Percentiles rank a stretch among this genome's conserved stretches.
phyloP scores from a whole-genome alignment of 2,888 invertebrate genomes.

The Trisateles emortualis region DNA sequence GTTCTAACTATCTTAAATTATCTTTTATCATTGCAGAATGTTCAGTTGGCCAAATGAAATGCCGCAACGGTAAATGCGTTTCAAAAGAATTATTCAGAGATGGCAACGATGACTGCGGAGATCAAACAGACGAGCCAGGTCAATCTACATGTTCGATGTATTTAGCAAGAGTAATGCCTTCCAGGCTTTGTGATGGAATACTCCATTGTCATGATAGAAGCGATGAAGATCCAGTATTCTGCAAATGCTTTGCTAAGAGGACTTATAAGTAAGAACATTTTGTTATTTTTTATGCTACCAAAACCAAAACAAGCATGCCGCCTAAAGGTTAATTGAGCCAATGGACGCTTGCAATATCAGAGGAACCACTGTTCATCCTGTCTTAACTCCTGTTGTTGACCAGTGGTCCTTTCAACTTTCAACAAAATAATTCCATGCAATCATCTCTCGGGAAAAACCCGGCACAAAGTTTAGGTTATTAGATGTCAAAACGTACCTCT shows the following conservation, averaged over 20 bases:
- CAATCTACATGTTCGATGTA: slow-evolving; percentile 89
- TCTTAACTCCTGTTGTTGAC: too few species aligned
- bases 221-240: slow-evolving; percentile 90
- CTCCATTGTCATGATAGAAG: slow-evolving; percentile 92
- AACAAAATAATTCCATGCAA: too few species aligned
- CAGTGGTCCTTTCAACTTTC: too few species aligned
- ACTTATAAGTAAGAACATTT: slow-evolving; percentile 59
- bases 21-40: slow-evolving; percentile 84
- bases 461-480: too few species aligned
- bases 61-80: slow-evolving; percentile 89
- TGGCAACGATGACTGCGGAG: slow-evolving; percentile 89
- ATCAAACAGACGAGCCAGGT: slow-evolving; percentile 90
- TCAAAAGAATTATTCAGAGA: slow-evolving; percentile 90
- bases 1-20: too few species aligned
- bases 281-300: background rate
- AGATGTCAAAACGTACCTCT: too few species aligned
- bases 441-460: too few species aligned
- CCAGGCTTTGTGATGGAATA: slow-evolving; percentile 91
- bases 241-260: slow-evolving; percentile 86
- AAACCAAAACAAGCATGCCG: too few species aligned
- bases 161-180: slow-evolving; percentile 89
- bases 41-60: slow-evolving; percentile 88
- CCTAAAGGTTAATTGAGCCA: too few species aligned
- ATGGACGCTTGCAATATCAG: too few species aligned
- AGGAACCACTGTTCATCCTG: too few species aligned